phyloP scores from a whole-genome alignment of 1,140 invertebrate genomes.

The Drosophila azteca region DNA sequence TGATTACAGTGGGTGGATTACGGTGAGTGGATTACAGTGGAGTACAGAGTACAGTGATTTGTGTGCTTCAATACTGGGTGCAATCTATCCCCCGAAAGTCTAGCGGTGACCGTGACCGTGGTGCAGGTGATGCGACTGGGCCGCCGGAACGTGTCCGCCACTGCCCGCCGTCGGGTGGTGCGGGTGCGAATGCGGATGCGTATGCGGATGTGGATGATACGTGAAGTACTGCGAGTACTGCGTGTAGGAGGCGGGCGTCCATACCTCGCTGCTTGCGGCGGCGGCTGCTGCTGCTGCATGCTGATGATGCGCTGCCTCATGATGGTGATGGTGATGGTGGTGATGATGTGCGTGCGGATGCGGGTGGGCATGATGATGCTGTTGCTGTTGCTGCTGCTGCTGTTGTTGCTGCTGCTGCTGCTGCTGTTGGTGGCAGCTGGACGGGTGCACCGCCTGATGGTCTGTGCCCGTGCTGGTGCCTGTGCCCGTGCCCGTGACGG shows the following conservation, averaged over 20 bases:
- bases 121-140: slow-evolving; percentile 68
- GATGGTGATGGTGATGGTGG: slow-evolving; percentile 48
- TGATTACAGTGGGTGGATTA: slow-evolving; percentile 16
- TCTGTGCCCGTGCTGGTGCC: slow-evolving; percentile 53
- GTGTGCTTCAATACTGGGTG: slow-evolving; percentile 51
- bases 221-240: slow-evolving; percentile 84
- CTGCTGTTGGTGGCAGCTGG: slow-evolving; percentile 57
- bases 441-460: slow-evolving; percentile 52
- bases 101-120: slow-evolving; percentile 74
- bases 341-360: slow-evolving; percentile 59
- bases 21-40: slow-evolving; percentile 10
- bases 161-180: slow-evolving; percentile 62
- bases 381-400: slow-evolving; percentile 30
- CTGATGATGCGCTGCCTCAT: slow-evolving; percentile 44
- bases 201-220: slow-evolving; percentile 82
- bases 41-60: slow-evolving; percentile 18
- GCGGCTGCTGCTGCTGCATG: slow-evolving; percentile 15
- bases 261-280: slow-evolving; percentile 80
- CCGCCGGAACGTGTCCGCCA: slow-evolving; percentile 40
- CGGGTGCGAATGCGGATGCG: slow-evolving; percentile 62
- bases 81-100: slow-evolving; percentile 55
- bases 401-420: slow-evolving; percentile 51
- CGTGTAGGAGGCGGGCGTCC: slow-evolving; percentile 84
- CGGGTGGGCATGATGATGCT: slow-evolving; percentile 54
- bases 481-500: slow-evolving; percentile 12